phyloP scores from a whole-genome alignment of 2,888 invertebrate species.

The Callinectes sapidus region DNA sequence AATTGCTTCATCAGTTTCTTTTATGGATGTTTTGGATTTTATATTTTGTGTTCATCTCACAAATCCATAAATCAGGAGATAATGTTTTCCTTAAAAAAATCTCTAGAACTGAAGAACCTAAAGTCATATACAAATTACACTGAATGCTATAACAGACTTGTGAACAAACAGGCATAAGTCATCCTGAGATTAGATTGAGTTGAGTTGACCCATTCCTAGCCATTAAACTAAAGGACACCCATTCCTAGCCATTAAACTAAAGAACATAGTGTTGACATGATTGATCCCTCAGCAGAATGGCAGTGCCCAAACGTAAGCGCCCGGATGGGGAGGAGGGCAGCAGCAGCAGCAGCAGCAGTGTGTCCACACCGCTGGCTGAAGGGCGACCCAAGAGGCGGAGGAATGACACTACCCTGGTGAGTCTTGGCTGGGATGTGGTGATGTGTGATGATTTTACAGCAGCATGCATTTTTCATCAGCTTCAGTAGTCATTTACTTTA shows the following conservation, averaged over 20 bases:
- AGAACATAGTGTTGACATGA: neutral
- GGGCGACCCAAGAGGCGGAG: constrained; percentile 71
- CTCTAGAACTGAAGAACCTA: neutral
- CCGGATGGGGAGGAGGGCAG: constrained; percentile 57
- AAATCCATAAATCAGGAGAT: neutral
- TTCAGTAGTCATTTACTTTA: no score
- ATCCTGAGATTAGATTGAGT: neutral
- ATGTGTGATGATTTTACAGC: neutral
- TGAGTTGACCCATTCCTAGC: neutral
- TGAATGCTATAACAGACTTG: neutral
- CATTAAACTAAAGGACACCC: no score
- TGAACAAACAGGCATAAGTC: neutral
- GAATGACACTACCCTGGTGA: constrained; percentile 72
- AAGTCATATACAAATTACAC: neutral
- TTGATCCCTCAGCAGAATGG: neutral
- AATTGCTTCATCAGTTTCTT: no score
- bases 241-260: neutral
- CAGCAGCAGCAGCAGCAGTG: neutral
- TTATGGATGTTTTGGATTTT: no score
- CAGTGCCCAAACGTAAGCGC: constrained; percentile 58
- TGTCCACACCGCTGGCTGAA: constrained; percentile 55
- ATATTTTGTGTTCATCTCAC: no score
- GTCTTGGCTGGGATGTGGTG: constrained; percentile 58
- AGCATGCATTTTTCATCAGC: no score
- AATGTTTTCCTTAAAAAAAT: neutral